These are phyloP conservation scores for Biston betularia DNA, from an alignment of 2,888 invertebrate genomes.

Conservation along the genomic window DNA sequence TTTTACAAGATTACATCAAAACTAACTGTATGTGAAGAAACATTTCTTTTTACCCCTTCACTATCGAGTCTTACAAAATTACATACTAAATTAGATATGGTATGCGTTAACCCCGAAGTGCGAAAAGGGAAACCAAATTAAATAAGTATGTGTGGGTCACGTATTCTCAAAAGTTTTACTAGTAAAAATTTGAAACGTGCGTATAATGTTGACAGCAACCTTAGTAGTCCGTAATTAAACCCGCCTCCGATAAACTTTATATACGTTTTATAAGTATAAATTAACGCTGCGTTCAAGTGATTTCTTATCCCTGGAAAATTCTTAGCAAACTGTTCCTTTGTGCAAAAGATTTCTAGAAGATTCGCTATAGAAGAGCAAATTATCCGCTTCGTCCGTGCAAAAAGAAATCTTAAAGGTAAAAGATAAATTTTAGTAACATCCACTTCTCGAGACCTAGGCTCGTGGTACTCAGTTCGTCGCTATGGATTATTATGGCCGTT, in stretches of 20 bases:
- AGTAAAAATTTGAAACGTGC: constrained; percentile 30
- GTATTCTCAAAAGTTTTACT: constrained; percentile 25
- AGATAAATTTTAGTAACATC: constrained; percentile 17
- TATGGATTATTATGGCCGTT: background rate
- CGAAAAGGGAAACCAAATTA: constrained; percentile 18
- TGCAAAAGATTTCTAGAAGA: constrained; percentile 33
- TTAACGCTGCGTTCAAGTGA: constrained; percentile 15
- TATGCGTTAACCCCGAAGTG: constrained; percentile 11
- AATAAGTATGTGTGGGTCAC: constrained; percentile 28
- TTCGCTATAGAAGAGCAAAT: constrained; percentile 25
- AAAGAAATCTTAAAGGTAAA: constrained; percentile 31
- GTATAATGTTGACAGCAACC: constrained; percentile 15
- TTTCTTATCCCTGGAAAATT: constrained; percentile 26
- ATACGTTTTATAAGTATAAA: constrained; percentile 10
- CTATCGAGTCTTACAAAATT: background rate
- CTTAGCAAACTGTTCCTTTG: constrained; percentile 33
- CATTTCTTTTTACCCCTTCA: background rate
- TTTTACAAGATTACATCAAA: no score
- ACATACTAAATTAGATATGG: background rate
- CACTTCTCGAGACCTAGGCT: constrained; percentile 11
- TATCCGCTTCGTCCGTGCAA: constrained; percentile 24
- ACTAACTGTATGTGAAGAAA: background rate
- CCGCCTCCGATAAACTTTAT: constrained; percentile 9
- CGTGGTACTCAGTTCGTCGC: background rate
- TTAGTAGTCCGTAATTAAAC: background rate